Evolutionary conservation across 2,888 invertebrate species (phyloP).

Genomic region (Hirudinaria manillensis): DNA sequence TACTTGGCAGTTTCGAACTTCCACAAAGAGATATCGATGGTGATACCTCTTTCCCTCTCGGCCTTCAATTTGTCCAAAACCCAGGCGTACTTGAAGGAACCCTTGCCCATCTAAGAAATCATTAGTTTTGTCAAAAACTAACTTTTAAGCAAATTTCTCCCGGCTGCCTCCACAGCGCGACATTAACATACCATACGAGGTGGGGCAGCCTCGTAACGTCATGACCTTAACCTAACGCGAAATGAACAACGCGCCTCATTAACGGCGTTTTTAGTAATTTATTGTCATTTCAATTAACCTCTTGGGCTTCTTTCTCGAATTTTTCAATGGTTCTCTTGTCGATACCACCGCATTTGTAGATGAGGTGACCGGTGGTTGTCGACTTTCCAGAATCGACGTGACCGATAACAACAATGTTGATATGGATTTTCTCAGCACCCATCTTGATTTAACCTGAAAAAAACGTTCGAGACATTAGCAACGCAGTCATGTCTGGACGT

Average conservation of each 20-base stretch:
- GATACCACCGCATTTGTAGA: conserved; percentile 99
- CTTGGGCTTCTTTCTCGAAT: conserved; percentile 99
- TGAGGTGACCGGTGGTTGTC: conserved; percentile 81
- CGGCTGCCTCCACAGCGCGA: not conserved
- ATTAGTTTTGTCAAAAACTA: not conserved
- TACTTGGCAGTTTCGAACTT: conserved; percentile 93
- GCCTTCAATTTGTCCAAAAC: conserved; percentile 99
- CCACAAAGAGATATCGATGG: conserved; percentile 97
- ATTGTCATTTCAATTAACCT: conserved; percentile 55
- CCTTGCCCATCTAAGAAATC: conserved; percentile 79
- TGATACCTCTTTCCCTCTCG: conserved; percentile 98
- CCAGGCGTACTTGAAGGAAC: conserved; percentile 99
- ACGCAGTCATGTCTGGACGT: too few species aligned
- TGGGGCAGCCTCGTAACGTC: too few species aligned
- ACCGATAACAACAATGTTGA: conserved; percentile 97
- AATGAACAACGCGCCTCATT: too few species aligned
- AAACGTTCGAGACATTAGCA: not conserved
- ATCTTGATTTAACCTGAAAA: conserved; percentile 27
- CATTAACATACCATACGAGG: too few species aligned
- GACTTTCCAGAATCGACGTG: conserved; percentile 99
- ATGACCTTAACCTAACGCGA: too few species aligned
- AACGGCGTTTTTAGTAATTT: too few species aligned
- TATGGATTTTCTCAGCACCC: conserved; percentile 74
- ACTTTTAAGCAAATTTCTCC: not conserved
- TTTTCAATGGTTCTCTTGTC: conserved; percentile 99